Percentiles rank a stretch among this genome's conserved stretches.
phyloP scores from a whole-genome alignment of 2,113 vertebrate species.

The Gymnobelideus leadbeateri region DNA sequence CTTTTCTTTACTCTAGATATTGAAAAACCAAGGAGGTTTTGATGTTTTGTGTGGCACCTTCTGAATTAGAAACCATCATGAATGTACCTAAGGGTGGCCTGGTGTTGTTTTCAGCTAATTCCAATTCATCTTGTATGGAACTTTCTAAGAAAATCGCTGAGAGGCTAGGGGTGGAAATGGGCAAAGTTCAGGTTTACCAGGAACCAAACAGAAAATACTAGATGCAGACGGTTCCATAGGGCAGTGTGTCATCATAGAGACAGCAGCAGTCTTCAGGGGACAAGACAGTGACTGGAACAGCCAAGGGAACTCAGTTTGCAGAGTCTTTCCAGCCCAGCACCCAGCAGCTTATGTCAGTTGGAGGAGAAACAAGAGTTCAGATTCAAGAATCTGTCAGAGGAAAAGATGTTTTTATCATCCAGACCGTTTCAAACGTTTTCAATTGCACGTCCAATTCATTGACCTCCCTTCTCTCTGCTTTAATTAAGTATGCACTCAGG shows the following conservation, averaged over 20 bases:
- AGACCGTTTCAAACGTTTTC: constrained; percentile 95
- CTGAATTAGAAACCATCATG: constrained; percentile 89
- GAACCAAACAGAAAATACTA: constrained; percentile 91
- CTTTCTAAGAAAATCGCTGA: constrained; percentile 95
- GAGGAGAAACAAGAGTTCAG: constrained; percentile 93
- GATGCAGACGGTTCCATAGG: constrained; percentile 70
- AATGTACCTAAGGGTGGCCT: constrained; percentile 96
- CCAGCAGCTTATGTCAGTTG: constrained; percentile 68
- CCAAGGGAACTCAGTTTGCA: constrained; percentile 73
- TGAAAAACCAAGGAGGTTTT: constrained; percentile 85
- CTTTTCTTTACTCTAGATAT: constrained; percentile 81
- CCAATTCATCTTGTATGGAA: constrained; percentile 94
- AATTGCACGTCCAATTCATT: too few species aligned
- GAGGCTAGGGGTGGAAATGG: constrained; percentile 95
- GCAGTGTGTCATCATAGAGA: constrained; percentile 63
- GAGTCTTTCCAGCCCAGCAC: constrained; percentile 74
- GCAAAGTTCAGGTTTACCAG: constrained; percentile 98
- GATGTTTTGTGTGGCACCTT: constrained; percentile 87
- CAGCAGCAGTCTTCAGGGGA: constrained; percentile 67
- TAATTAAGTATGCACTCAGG: too few species aligned
- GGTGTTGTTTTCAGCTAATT: constrained; percentile 98
- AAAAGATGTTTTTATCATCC: constrained; percentile 98
- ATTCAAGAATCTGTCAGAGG: constrained; percentile 98
- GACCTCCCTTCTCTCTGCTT: too few species aligned
- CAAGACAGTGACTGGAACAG: constrained; percentile 71